phyloP scores from a whole-genome alignment of 2,113 vertebrate species.

The Paradisaea rubra region DNA sequence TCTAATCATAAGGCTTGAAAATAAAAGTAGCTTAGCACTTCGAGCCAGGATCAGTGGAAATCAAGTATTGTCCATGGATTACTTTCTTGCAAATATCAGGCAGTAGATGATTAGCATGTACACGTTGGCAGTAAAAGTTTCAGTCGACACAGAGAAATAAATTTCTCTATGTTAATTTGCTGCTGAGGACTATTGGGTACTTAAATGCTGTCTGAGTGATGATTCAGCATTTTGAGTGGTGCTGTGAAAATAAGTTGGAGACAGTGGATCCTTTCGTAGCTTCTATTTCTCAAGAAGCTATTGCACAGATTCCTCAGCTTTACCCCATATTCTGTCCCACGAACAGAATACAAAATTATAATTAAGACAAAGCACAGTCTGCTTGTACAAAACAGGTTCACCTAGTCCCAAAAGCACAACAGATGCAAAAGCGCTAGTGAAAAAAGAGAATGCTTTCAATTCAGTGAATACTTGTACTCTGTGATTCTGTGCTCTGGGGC shows the following conservation, averaged over 20 bases:
- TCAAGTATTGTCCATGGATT: not conserved
- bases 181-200: not conserved
- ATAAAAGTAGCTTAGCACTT: not conserved
- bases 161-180: not conserved
- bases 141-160: not conserved
- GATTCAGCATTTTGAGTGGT: not conserved
- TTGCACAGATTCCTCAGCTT: not conserved
- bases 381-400: not conserved
- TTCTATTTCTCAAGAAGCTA: not conserved
- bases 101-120: not conserved
- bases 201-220: not conserved
- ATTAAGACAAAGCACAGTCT: constrained; percentile 16
- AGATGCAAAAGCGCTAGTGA: not conserved
- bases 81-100: not conserved
- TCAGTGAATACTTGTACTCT: not conserved
- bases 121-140: not conserved
- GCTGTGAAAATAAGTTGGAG: not conserved
- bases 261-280: not conserved
- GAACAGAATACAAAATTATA: not conserved
- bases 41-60: not conserved
- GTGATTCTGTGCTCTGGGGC: constrained; percentile 27
- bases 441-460: not conserved
- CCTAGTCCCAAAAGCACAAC: not conserved
- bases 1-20: not conserved
- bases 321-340: not conserved